These are phyloP conservation scores for Tupaia chinensis DNA, from an alignment of 2,113 vertebrate genomes.

Conservation along the genomic window DNA sequence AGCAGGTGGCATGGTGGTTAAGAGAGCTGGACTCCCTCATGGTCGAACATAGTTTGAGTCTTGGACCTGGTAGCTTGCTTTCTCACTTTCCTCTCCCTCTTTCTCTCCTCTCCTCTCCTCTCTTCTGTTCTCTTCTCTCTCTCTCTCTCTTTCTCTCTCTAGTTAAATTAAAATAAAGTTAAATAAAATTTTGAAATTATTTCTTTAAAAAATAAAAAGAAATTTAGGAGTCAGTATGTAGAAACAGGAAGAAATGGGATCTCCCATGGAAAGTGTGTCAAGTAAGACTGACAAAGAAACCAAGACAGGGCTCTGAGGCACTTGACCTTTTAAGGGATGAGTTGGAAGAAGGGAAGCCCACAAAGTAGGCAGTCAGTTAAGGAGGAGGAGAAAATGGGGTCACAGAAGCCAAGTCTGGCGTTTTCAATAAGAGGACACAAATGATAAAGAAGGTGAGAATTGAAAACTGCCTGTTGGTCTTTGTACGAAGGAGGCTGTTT, in stretches of 20 bases:
- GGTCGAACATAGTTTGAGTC: no score
- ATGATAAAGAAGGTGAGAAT: not conserved
- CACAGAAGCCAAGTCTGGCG: not conserved
- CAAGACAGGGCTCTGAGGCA: not conserved
- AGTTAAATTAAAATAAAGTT: no score
- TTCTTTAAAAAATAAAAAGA: not conserved
- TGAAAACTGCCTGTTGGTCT: not conserved
- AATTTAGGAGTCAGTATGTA: not conserved
- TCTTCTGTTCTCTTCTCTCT: no score
- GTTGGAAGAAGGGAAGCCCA: not conserved
- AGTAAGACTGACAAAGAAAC: not conserved
- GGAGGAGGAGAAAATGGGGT: not conserved
- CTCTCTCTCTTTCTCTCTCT: no score
- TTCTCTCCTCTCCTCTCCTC: no score
- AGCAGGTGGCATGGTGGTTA: no score
- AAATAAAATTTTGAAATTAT: no score
- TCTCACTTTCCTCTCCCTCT: no score
- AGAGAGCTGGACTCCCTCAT: no score
- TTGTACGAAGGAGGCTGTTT: not conserved
- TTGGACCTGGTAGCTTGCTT: no score
- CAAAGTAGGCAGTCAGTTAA: not conserved
- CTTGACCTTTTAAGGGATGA: not conserved
- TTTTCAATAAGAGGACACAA: not conserved
- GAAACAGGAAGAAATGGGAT: not conserved
- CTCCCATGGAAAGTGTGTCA: not conserved